Conservation (phyloP, 2,113 vertebrate genomes). For the Leucosticte australis region DNA sequence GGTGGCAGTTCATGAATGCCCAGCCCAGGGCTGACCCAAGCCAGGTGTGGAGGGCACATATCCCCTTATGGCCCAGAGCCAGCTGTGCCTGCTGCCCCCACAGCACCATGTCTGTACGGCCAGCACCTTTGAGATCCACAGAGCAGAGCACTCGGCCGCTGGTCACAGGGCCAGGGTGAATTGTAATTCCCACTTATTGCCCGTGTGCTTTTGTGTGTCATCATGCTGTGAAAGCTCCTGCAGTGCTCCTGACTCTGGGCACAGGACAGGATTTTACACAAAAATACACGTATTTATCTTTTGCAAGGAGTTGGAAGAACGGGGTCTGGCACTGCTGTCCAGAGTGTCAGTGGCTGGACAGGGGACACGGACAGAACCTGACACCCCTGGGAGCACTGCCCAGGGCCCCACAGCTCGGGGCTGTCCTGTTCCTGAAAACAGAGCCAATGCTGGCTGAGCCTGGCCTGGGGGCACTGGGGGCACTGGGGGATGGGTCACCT, state of each 20-base stretch:
- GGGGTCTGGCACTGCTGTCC: neutral
- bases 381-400: neutral
- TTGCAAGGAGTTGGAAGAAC: neutral
- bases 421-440: fast-evolving
- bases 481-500: neutral
- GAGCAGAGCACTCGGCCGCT: neutral
- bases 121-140: fast-evolving
- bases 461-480: neutral
- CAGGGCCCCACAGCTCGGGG: neutral
- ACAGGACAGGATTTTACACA: neutral
- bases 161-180: neutral
- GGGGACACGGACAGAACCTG: fast-evolving
- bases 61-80: neutral
- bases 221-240: neutral
- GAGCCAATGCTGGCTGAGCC: fast-evolving
- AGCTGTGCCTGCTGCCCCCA: neutral
- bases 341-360: fast-evolving
- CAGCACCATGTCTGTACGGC: neutral
- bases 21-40: neutral
- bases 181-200: fast-evolving
- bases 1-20: no score
- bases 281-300: neutral
- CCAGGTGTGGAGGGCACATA: no score
- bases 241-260: neutral
- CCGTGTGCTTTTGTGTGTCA: neutral